phyloP scores from a whole-genome alignment of 37 sponge, comb jelly and placozoan species.

The Aphrocallistes beatrix region DNA sequence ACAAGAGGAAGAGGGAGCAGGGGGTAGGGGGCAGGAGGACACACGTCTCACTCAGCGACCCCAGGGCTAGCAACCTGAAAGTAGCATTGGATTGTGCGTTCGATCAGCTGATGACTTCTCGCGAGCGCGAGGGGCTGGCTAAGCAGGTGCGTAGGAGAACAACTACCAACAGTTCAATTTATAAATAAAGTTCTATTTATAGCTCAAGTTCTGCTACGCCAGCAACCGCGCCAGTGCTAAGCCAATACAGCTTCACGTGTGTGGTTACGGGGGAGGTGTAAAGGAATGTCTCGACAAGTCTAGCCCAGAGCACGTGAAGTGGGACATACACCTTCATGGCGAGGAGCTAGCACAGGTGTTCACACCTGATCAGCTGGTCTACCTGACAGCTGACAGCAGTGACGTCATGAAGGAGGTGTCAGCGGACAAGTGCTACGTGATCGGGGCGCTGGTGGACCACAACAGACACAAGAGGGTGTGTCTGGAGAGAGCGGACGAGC shows the following conservation, averaged over 20 bases:
- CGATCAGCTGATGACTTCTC: neutral
- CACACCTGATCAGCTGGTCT: neutral
- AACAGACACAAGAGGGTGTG: slow-evolving; percentile 84
- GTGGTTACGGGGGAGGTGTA: neutral
- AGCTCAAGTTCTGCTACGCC: neutral
- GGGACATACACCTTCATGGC: neutral
- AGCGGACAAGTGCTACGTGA: slow-evolving; percentile 53
- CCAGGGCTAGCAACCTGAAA: neutral
- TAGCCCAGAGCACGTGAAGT: neutral
- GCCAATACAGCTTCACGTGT: neutral
- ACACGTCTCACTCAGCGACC: neutral
- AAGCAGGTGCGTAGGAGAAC: neutral
- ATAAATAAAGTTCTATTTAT: neutral
- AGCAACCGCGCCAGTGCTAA: neutral
- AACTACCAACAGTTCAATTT: no score
- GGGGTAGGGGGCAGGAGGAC: neutral
- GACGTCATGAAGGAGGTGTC: slow-evolving; percentile 31
- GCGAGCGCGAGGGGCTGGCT: neutral
- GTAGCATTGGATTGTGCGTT: neutral
- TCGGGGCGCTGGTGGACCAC: slow-evolving; percentile 87
- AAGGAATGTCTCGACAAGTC: neutral
- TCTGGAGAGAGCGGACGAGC: slow-evolving; percentile 36
- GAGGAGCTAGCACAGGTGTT: neutral
- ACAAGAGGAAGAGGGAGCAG: neutral
- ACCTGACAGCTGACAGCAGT: neutral